These are phyloP conservation scores for Dolichallabes microphthalmus DNA, from an alignment of 2,113 vertebrate species.

Conservation along the genomic window DNA sequence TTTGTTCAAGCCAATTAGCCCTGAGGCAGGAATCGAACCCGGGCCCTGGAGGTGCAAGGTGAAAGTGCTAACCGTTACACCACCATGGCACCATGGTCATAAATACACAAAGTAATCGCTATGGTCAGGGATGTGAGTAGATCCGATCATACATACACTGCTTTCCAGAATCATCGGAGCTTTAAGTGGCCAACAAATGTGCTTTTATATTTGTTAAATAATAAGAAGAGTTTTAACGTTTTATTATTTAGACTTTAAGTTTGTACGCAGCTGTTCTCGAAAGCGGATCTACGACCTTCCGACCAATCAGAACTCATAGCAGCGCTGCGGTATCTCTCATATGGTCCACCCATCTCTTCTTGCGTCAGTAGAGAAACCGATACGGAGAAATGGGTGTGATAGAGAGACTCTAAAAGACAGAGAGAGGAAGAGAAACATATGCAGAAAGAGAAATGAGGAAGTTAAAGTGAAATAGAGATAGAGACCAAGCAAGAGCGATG, in stretches of 20 bases:
- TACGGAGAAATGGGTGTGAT: background rate
- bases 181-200: background rate
- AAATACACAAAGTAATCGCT: background rate
- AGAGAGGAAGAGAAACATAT: background rate
- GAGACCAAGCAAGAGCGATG: background rate
- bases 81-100: too few relatives aligned
- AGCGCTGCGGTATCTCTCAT: background rate
- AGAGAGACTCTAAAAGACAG: background rate
- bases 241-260: too few relatives aligned
- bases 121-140: background rate
- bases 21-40: too few relatives aligned
- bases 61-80: too few relatives aligned
- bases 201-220: too few relatives aligned
- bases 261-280: background rate
- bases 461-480: background rate
- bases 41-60: too few relatives aligned
- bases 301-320: background rate
- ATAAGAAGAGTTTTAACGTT: too few relatives aligned
- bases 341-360: background rate
- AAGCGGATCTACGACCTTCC: background rate
- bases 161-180: background rate
- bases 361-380: background rate
- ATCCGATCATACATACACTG: background rate
- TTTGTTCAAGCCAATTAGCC: too few relatives aligned
- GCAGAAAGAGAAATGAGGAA: background rate